These are phyloP conservation scores for Protonemura montana DNA, from an alignment of 2,888 invertebrate genomes.

Conservation along the genomic window DNA sequence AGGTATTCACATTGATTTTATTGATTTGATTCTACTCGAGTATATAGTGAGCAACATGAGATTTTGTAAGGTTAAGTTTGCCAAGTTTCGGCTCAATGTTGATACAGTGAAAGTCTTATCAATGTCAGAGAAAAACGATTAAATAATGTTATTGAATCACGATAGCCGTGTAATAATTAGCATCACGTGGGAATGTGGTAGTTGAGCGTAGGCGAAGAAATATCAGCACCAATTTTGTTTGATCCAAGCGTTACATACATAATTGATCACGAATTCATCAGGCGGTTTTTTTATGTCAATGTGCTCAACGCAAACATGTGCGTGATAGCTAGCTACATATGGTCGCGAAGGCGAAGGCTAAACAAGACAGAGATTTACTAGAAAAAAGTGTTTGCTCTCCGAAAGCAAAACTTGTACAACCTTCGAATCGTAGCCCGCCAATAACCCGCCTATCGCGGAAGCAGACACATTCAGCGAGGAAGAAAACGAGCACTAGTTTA, in stretches of 20 bases:
- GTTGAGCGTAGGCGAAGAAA: neutral
- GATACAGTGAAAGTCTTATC: neutral
- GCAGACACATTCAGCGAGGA: neutral
- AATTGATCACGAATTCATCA: neutral
- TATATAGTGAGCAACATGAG: no score
- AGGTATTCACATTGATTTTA: neutral
- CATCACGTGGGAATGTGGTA: neutral
- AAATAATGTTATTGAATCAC: neutral
- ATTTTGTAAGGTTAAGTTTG: no score
- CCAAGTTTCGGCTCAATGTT: neutral
- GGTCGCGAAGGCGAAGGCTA: neutral
- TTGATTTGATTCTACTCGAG: no score
- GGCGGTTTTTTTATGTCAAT: neutral
- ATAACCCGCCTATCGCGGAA: constrained; percentile 14
- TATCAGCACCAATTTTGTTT: neutral
- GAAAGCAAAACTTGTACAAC: neutral
- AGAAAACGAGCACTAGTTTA: neutral
- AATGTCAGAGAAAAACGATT: neutral
- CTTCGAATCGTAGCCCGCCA: constrained; percentile 18
- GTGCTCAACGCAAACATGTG: neutral
- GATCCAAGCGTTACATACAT: neutral
- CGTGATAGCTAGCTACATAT: neutral
- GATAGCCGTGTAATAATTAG: neutral
- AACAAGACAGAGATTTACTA: neutral
- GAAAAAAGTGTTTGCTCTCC: neutral